Evolutionary conservation across 2,113 vertebrate genomes (phyloP).

Genomic region (Seriola rivoliana): DNA sequence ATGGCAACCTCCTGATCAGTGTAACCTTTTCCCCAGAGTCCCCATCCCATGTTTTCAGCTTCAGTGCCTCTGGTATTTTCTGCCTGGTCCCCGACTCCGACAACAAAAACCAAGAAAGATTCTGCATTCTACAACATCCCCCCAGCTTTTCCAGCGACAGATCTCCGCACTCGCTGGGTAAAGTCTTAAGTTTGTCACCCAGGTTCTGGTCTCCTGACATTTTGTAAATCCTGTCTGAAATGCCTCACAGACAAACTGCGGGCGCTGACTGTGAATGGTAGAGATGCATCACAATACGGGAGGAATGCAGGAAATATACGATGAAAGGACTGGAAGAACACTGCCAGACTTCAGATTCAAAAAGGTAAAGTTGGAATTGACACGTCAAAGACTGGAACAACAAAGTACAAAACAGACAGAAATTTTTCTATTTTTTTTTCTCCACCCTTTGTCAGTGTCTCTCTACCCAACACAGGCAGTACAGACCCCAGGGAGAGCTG

Average conservation of each 20-base stretch:
- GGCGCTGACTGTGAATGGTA: conserved; percentile 30
- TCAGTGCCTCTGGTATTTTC: neutral
- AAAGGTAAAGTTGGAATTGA: conserved; percentile 54
- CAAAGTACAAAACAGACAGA: conserved; percentile 46
- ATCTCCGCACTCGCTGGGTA: conserved; percentile 24
- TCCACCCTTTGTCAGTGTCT: conserved; percentile 23
- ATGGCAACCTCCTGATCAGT: conserved; percentile 27
- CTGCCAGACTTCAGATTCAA: conserved; percentile 48
- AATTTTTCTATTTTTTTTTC: conserved; percentile 35
- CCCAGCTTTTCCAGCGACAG: conserved; percentile 31
- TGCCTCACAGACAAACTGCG: conserved; percentile 53
- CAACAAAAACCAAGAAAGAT: conserved; percentile 8
- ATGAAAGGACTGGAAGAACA: conserved; percentile 30
- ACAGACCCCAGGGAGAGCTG: conserved; percentile 43
- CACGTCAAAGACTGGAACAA: conserved; percentile 58
- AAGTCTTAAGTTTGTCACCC: conserved; percentile 59
- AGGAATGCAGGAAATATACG: conserved; percentile 42
- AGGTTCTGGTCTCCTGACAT: conserved; percentile 63
- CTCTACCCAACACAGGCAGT: conserved; percentile 11
- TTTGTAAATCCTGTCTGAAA: conserved; percentile 61
- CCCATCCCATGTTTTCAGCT: neutral
- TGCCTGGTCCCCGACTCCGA: conserved; percentile 29
- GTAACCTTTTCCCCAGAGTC: conserved; percentile 1
- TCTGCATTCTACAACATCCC: conserved; percentile 34
- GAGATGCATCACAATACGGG: conserved; percentile 35